phyloP scores from a whole-genome alignment of 2,797 vertebrate genomes.

The Pseudocheirus occidentalis region DNA sequence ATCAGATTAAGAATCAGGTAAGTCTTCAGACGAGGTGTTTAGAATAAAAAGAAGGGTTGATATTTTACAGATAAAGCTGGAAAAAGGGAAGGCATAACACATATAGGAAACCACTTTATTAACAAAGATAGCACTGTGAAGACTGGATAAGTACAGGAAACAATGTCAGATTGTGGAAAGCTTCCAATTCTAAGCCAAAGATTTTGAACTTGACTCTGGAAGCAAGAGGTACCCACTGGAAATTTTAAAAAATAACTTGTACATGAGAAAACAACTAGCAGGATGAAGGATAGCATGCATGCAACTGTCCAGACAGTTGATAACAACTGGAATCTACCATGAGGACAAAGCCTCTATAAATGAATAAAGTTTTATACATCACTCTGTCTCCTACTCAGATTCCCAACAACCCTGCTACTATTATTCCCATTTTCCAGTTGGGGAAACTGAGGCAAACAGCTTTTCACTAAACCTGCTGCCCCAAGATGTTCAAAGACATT shows the following conservation, averaged over 20 bases:
- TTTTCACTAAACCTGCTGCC: not conserved
- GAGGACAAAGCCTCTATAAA: not conserved
- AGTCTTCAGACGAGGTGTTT: not conserved
- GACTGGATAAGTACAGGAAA: not conserved
- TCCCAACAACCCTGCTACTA: not conserved
- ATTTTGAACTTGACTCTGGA: not conserved
- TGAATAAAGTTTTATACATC: not conserved
- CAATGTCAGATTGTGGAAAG: not conserved
- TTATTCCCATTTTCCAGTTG: not conserved
- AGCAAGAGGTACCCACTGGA: not conserved
- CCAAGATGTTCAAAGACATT: not conserved
- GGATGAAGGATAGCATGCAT: not conserved
- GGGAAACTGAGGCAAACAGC: not conserved
- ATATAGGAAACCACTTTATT: not conserved
- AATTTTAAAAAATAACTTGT: not conserved
- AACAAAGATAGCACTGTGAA: not conserved
- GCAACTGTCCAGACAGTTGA: not conserved
- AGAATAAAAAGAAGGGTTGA: not conserved
- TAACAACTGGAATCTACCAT: not conserved
- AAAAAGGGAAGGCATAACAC: not conserved
- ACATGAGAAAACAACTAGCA: not conserved
- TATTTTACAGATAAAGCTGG: not conserved
- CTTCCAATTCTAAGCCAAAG: not conserved
- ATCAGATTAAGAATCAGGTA: not conserved
- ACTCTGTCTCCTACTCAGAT: not conserved